Evolutionary conservation across 2,888 invertebrate genomes (phyloP).

Genomic region (Drosophila sordidapex): DNA sequence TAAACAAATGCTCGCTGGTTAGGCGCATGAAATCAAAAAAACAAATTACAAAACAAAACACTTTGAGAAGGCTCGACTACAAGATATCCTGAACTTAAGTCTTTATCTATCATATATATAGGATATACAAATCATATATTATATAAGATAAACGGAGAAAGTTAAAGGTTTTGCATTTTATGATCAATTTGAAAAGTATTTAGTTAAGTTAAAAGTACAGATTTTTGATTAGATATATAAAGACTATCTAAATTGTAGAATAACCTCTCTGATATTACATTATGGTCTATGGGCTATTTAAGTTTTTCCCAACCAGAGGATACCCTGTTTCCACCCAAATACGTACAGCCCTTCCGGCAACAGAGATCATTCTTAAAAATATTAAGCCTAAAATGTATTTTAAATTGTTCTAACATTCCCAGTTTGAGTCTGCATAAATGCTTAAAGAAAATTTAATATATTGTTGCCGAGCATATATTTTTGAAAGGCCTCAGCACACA

Average conservation of each 20-base stretch:
- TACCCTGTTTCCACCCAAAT: not conserved
- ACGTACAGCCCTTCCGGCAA: not conserved
- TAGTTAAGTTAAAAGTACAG: not conserved
- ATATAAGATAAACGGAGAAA: not conserved
- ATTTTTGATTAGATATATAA: not conserved
- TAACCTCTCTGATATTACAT: not conserved
- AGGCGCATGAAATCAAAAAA: constrained; percentile 54
- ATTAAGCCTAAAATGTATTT: not conserved
- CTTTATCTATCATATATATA: not conserved
- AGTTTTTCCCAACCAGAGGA: not conserved
- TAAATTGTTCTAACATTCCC: not conserved
- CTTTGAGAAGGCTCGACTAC: not conserved
- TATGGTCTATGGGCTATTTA: not conserved
- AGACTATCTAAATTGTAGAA: not conserved
- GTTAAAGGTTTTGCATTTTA: not conserved
- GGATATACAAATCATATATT: not conserved
- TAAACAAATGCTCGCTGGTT: constrained; percentile 66
- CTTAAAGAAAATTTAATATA: constrained; percentile 67
- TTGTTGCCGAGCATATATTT: constrained; percentile 36
- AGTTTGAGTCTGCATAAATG: constrained; percentile 14
- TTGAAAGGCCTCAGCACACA: constrained; percentile 32
- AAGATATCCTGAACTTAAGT: not conserved
- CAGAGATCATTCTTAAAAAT: not conserved
- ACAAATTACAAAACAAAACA: constrained; percentile 17
- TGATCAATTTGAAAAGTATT: not conserved